A percentile compares a stretch with the other conserved stretches of the same genome.
These are phyloP conservation scores for Sula dactylatra DNA, from an alignment of 2,113 vertebrate genomes.

Conservation along the genomic window DNA sequence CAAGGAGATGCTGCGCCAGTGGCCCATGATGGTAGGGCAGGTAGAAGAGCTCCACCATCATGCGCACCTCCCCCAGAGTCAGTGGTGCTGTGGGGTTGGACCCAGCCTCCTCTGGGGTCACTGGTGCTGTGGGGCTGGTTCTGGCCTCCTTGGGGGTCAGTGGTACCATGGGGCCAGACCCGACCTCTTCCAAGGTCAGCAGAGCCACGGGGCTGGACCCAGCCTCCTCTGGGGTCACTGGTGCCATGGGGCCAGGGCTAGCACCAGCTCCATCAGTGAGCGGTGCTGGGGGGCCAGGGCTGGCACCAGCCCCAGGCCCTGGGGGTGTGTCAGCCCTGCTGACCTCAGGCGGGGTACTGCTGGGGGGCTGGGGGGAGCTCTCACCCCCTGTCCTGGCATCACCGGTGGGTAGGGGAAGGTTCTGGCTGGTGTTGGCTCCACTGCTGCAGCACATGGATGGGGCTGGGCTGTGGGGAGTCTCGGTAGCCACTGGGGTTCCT, in stretches of 20 bases:
- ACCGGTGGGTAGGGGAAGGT: neutral
- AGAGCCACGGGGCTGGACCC: no score
- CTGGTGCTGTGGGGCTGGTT: rapidly evolving
- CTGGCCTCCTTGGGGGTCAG: neutral
- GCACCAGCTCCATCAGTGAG: neutral
- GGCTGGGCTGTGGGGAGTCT: neutral
- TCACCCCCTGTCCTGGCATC: neutral
- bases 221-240: rapidly evolving
- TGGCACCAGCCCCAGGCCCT: neutral
- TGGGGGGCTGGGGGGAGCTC: rapidly evolving
- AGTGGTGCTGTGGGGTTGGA: neutral
- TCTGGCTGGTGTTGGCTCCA: neutral
- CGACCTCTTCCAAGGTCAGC: neutral
- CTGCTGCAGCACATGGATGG: neutral
- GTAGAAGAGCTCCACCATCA: conserved; percentile 85
- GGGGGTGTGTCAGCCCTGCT: neutral
- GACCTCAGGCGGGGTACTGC: neutral
- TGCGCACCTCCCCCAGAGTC: conserved; percentile 74
- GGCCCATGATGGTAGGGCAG: conserved; percentile 77
- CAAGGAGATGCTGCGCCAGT: conserved; percentile 77
- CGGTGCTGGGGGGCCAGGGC: rapidly evolving
- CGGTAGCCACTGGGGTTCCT: neutral
- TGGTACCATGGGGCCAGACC: rapidly evolving
- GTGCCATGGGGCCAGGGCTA: neutral
- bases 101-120: neutral